Percentiles rank a stretch among this genome's conserved stretches.
Evolutionary conservation across 2,113 vertebrate genomes (phyloP).

Genomic region (Heteronetta atricapilla): DNA sequence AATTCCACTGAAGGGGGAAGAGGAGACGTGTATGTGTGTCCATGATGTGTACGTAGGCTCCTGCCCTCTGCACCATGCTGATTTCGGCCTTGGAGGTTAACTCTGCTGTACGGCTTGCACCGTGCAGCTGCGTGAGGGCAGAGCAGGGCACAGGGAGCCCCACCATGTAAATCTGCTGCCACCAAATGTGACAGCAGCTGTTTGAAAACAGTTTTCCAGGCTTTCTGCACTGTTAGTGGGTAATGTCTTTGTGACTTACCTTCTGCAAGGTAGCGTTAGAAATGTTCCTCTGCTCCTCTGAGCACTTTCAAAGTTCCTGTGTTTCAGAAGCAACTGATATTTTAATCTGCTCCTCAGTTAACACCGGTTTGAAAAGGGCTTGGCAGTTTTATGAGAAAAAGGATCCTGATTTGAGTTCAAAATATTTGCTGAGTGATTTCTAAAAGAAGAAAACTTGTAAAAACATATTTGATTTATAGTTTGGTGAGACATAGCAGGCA

Average conservation of each 20-base stretch:
- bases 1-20: rapidly evolving
- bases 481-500: not conserved
- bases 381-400: conserved; percentile 4
- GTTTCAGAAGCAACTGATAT: conserved; percentile 1
- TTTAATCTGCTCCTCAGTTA: conserved; percentile 25
- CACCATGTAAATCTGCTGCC: not conserved
- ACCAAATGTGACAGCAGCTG: not conserved
- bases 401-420: conserved; percentile 1
- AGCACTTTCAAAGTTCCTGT: not conserved
- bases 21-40: not conserved
- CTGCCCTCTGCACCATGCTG: rapidly evolving
- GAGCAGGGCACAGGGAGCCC: rapidly evolving
- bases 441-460: conserved; percentile 64
- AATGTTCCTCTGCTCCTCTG: not conserved
- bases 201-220: not conserved
- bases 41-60: rapidly evolving
- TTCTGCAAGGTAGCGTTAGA: not conserved
- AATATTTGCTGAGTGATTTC: conserved; percentile 50
- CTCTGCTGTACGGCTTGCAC: not conserved
- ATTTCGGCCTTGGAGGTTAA: not conserved
- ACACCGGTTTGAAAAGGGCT: not conserved
- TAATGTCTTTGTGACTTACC: not conserved
- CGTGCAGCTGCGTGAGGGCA: not conserved
- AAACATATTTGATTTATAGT: conserved; percentile 38
- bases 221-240: not conserved